Percentiles rank a stretch among this genome's conserved stretches.
Conservation (phyloP, 1,140 invertebrate species). For the Euura saliciscinereae region DNA sequence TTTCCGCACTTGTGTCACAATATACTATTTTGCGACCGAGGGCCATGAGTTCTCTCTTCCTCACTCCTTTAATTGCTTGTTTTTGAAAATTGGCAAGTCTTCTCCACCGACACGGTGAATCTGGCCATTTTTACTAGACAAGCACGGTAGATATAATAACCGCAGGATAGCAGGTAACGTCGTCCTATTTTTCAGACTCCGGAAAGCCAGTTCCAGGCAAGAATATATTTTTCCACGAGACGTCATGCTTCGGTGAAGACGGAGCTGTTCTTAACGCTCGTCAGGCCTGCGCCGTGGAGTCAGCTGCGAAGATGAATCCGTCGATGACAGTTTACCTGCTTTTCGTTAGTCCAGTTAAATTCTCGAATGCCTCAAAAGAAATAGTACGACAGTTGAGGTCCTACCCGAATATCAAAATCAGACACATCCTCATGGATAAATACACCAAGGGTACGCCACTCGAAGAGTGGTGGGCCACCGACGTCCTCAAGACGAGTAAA, state of each 20-base stretch:
- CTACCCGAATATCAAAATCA: conserved; percentile 67
- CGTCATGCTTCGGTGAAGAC: conserved; percentile 55
- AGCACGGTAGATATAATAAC: too few species aligned
- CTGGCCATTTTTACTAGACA: too few species aligned
- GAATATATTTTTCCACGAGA: conserved; percentile 67
- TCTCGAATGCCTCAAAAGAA: conserved; percentile 39
- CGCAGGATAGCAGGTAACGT: too few species aligned
- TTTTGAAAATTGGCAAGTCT: too few species aligned
- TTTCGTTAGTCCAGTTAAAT: conserved; percentile 58
- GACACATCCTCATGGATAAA: conserved; percentile 25
- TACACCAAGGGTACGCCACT: conserved; percentile 68
- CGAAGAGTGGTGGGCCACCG: conserved; percentile 64
- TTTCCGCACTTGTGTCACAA: too few species aligned
- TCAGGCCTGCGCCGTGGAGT: conserved; percentile 73
- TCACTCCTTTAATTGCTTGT: too few species aligned
- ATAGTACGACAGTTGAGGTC: conserved; percentile 55
- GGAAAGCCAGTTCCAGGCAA: conserved; percentile 49
- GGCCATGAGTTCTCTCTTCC: too few species aligned
- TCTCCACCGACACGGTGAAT: too few species aligned
- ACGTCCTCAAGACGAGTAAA: conserved; percentile 59
- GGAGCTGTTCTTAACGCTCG: conserved; percentile 57
- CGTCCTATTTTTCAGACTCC: background rate
- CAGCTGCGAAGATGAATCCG: conserved; percentile 68
- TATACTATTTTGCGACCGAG: too few species aligned
- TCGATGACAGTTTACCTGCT: conserved; percentile 63